Base-by-base conservation (phyloP, 2,888 invertebrate species). In the Steinernema carpocapsae region DNA sequence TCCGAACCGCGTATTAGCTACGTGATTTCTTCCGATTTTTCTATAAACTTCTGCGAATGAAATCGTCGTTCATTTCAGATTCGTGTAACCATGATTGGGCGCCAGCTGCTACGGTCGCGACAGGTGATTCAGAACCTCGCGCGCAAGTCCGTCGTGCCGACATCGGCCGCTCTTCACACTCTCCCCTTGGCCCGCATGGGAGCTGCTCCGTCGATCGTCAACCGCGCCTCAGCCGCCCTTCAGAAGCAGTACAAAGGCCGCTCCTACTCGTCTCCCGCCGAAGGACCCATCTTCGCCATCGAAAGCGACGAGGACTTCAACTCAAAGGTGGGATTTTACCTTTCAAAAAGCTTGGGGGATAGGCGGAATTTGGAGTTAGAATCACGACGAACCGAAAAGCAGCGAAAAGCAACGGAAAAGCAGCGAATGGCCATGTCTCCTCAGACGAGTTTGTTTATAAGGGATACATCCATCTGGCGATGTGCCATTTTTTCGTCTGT, bases 271-370 rank as follows among this genome's bases (percentile, higher is more conserved):
- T 56, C 56, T 4, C 24, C 56, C 22, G 26, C 1, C 6, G 56
- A 56, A 3, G 56, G 56, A 26, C 22, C 56, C 6, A 56, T 56
- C 56, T 56, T 56, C 56, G 22, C 56, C 24, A 56, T 56, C 26
- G 56, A 56, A 24, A 56, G 56, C 26, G 56, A 56, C 14, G 56
- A 56, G 17, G 56, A 56, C 17, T 56, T 56, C 56, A 56, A 56
- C 26, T 6, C 56, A 22, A 56, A 56, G 56, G 56, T 56, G 3
- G 22, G 26, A 12, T 43, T 43, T 43, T n/a, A n/a, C n/a, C n/a
- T n/a, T n/a, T n/a, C n/a, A n/a, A n/a, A n/a, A n/a, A n/a, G n/a
- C n/a, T n/a, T n/a, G n/a, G n/a, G n/a, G n/a, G n/a, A n/a, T n/a
- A n/a, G n/a, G n/a, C n/a, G n/a, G n/a, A n/a, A n/a, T n/a, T n/a